Base-by-base conservation (phyloP, 2,797 vertebrate species). In the Notolepis coatsorum region DNA sequence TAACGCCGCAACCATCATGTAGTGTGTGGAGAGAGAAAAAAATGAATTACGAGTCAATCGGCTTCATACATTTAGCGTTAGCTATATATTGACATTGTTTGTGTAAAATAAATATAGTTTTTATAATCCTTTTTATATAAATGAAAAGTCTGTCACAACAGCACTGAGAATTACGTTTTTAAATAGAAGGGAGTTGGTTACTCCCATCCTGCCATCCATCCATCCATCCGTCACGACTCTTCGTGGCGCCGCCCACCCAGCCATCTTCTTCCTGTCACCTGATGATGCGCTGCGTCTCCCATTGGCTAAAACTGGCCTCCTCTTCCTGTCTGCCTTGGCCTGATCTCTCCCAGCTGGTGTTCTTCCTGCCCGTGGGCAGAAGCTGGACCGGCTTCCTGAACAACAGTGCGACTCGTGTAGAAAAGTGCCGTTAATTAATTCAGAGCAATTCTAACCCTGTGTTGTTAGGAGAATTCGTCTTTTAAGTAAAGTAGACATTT, bases 71-170 rank as follows among this genome's bases (percentile, higher is more conserved):
- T 90, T 94, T 90, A 89, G 68, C 89, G 89, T 96, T 93, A 93
- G 93, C 93, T 92, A 88, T 90, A 90, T 53, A 15, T 46, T 92
- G 92, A 94, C 90, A 63, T 73, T 85, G 55, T 90, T 94, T 82
- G 93, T 95, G 93, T 93, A 94, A 94, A 95, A 95, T 68, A 94
- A 94, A 92, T 96, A 94, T 96, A 97, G 94, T 96, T 97, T 97
- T 98, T 97, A 96, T 96, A 96, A 95, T 92, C 93, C 91, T 96
- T 97, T 96, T 96, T 96, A 95, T 95, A 95, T 95, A 95, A 62
- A 77, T 82, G 48, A 38, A 91, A 93, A 93, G 92, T 93, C 91
- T 94, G 93, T 95, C 89, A 89, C 92, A 90, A 92, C 91, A 92
- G 88, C 92, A 89, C 89, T 88, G 81, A 92, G 61, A 79, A 93